Base-by-base conservation (phyloP, 2,113 vertebrate genomes). In the Gobius niger region DNA sequence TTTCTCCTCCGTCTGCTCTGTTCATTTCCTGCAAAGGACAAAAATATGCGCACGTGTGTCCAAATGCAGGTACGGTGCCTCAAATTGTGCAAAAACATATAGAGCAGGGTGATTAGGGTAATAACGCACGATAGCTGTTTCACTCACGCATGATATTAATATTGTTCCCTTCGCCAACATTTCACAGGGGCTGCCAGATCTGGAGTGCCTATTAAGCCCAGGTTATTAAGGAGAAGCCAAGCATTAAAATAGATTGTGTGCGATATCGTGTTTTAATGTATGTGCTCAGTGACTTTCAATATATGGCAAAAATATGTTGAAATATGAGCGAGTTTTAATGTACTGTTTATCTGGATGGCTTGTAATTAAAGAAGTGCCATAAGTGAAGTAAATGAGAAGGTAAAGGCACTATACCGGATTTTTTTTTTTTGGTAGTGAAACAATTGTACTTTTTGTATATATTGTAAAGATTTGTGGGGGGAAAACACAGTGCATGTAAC, bases 191-290 rank as follows among this genome's bases (percentile, higher is more conserved):
- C 67, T 71, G 72, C 54, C 68, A 51, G n/a, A 65, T 61, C 65
- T 81, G 63, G 60, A 85, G 86, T 75, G 34, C 57, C 61, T 77
- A 79, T 85, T 84, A 81, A 60, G 41, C 49, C 46, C 51, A 19
- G 53, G 72, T 86, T 85, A 83, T 88, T 80, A 84, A 80, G 70
- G 68, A 78, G 78, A 84, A 85, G 73, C 51, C 83, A 88, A 80
- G 86, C 88, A 86, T 84, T 84, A 50, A 85, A 87, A 81, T 61
- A 44, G 18, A 70, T 82, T 75, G 73, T n/a, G 71, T 53, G 40
- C 71, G 51, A 57, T 71, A 44, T 68, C 44, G 5, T 63, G 12
- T 13, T 44, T 18, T 41, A 14, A n/a, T 46, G 44, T 14, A 52
- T 42, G 7, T 34, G 54, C 14, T 57, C 24, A 57, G 54, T 57